Evolutionary conservation across 2,113 vertebrate species (phyloP), one percentile per base, ranked within the genome.

Genomic region (Chrysemys picta): DNA sequence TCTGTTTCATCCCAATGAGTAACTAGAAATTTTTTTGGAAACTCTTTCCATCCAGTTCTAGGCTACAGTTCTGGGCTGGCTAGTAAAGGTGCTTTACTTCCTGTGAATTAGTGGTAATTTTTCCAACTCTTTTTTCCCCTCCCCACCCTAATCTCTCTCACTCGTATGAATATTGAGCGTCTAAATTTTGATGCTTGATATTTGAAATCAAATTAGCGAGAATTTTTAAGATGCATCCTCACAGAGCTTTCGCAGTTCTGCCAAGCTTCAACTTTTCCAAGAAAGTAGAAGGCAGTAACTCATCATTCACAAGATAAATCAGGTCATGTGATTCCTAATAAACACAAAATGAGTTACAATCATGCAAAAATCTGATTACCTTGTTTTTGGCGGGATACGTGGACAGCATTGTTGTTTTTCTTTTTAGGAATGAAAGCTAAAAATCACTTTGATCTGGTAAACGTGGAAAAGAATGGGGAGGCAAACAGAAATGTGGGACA

Each of bases 101-200:
- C 38, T 42, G 38, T 42, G 38, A 42, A 42, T 42, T 42, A 42
- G 38, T 42, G 38, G 38, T 42, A 42, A 42, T 42, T 42, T 42
- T 42, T 42, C 38, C 38, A 42, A 6, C 49, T 59, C 35, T 38
- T 50, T 50, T 35, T 91, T 88, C 42, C 87, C 78, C 16, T 1
- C 1, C 2, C 76, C 50, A 11, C 1, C 5, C 42, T 35, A 14
- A 16, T 56, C 29, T 62, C 29, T 31, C 59, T 31, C 29, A 13
- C 11, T 31, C 12, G 2, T 6, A 29, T 59, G 6, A 4, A 31
- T 62, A 62, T 85, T 53, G 56, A 88, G 19, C 0, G 0, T 47
- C 13, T 1, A 35, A 56, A 3, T 16, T 62, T 2, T 78, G 53
- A 14, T 87, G 50, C 80, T 88, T 87, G 57, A 53, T 21, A 65